Base-by-base conservation (phyloP, 2,797 vertebrate genomes). In the Caiman crocodilus region DNA sequence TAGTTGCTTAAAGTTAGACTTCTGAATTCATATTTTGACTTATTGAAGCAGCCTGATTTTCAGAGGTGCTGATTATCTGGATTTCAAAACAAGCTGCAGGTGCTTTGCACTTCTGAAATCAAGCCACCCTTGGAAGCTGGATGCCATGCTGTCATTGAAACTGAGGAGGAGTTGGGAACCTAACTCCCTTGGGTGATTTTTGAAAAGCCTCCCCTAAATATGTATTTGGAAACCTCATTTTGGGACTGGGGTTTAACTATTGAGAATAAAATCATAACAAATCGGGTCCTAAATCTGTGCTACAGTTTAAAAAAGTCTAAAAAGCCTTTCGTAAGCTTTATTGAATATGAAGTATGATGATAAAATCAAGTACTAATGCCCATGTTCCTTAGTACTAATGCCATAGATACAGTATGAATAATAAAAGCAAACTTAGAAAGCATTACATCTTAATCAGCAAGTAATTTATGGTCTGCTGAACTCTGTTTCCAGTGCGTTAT, bases 191-290 rank as follows among this genome's bases (percentile, higher is more conserved):
- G 42, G 9, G 9, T 9, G 42, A 50, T 50, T 50, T 42, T 42
- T 21, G 23, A 35, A 42, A 71, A 12, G 60, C 92, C 88, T 91
- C 80, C 57, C 28, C 75, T 65, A 81, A 86, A 18, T 82, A 83
- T 77, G 79, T 69, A 23, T 5, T 73, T 93, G 65, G 60, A 90
- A 92, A 77, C 67, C 26, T 3, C 86, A 42, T 21, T 84, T 94
- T 88, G 74, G 16, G 42, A 26, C 0, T 14, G 11, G 18, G 0
- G 6, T 12, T 42, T 81, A 63, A 82, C 57, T 82, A 64, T 83
- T n/a, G 32, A 75, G 50, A 63, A 25, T 30, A 90, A 87, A 93
- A 83, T 7, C 67, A 82, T 25, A 17, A 87, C 7, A 5, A 56
- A 64, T 88, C 85, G 85, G 2, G 23, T 90, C 15, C 71, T 30